Evolutionary conservation across 2,888 invertebrate genomes (phyloP), one percentile per base, ranked within the genome.

Genomic region (Neoitamus cyanurus): DNA sequence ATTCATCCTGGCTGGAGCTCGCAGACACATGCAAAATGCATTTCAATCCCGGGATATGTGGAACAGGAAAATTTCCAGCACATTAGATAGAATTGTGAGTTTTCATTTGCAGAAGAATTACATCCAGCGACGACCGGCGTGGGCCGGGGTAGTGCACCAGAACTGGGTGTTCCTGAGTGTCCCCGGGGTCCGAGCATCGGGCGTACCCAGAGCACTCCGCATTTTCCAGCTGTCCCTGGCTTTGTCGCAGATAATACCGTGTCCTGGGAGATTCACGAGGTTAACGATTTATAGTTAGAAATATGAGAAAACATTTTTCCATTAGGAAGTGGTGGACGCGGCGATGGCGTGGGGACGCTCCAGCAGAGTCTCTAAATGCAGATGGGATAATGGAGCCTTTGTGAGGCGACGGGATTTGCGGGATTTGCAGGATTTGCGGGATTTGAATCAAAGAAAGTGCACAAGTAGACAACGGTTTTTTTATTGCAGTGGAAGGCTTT

Each of bases 221-320:
- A 69, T 28, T 68, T 69, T 82, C 82, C 69, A 82, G 68, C 69
- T 37, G 82, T 83, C 42, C 78, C 77, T 83, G 46, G 68, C 30
- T 82, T 82, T 82, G 72, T 48, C 31, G 73, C 13, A 77, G 75
- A 78, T 85, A 85, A 85, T 85, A 73, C 83, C 34, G 68, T 48
- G 85, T 85, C 84, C 78, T 20, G 83, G 48, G 78, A 85, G 72
- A 85, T 85, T 36, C 78, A 85, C 83, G 84, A 34, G 85, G 83
- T 83, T 78, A 84, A 80, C 85, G 78, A 84, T 85, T 84, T 85
- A 85, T 84, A 77, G 78, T 73, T 46, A 70, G 83, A 83, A 72
- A 73, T 46, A 75, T 73, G 84, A 78, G 70, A 78, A 69, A 78
- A 84, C 78, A 84, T 84, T 69, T 82, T 82, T 82, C 82, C 82